These are phyloP conservation scores for Ammodytes dubius DNA, from an alignment of 2,113 vertebrate genomes.

Conservation along the genomic window DNA sequence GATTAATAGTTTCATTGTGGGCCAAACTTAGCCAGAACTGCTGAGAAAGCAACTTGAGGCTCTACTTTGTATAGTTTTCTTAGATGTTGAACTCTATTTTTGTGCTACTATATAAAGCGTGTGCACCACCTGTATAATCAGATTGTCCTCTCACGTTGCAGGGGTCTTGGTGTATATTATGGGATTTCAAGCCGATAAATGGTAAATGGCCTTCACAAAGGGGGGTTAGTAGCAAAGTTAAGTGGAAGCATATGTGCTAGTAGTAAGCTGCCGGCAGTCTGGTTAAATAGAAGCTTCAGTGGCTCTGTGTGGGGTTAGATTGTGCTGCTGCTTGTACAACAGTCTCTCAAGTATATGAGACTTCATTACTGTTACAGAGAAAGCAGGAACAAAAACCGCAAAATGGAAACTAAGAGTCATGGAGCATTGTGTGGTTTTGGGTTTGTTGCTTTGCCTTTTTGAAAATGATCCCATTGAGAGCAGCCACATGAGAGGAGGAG, in stretches of 20 bases:
- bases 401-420: slow-evolving; percentile 73
- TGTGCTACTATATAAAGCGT: slow-evolving; percentile 18
- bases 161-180: slow-evolving; percentile 19
- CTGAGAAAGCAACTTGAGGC: slow-evolving; percentile 42
- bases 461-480: slow-evolving; percentile 28
- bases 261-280: slow-evolving; percentile 38
- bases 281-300: slow-evolving; percentile 62
- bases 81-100: slow-evolving; percentile 30
- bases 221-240: slow-evolving; percentile 59
- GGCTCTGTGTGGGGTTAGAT: slow-evolving; percentile 54
- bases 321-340: slow-evolving; percentile 27
- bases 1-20: slow-evolving; percentile 44
- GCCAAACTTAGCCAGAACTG: slow-evolving; percentile 1
- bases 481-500: slow-evolving; percentile 29
- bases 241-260: slow-evolving; percentile 81
- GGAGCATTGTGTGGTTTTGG: slow-evolving; percentile 39
- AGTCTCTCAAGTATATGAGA: slow-evolving; percentile 39
- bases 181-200: slow-evolving; percentile 58
- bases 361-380: slow-evolving; percentile 22
- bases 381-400: slow-evolving; percentile 50
- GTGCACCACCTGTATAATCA: slow-evolving; percentile 66
- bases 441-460: slow-evolving; percentile 52
- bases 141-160: slow-evolving; percentile 37
- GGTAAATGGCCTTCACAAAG: slow-evolving; percentile 43
- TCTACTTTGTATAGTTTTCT: slow-evolving; percentile 35